Evolutionary conservation across 1,140 invertebrate species (phyloP).

Genomic region (Temnothorax curvispinosus): DNA sequence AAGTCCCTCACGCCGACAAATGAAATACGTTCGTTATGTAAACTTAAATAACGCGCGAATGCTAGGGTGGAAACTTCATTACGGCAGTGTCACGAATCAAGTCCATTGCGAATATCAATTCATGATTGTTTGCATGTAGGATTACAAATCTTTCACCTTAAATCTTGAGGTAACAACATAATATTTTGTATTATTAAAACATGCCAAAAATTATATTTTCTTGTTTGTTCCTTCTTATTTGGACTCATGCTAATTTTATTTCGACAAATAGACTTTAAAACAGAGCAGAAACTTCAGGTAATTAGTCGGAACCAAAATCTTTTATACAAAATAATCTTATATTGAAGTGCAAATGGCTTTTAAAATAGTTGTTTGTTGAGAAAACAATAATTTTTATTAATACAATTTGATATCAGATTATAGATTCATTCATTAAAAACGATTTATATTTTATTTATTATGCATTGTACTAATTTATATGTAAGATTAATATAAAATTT

Average conservation of each 20-base stretch:
- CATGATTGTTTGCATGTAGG: neutral
- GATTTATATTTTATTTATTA: neutral
- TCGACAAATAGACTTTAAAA: neutral
- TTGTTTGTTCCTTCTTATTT: no score
- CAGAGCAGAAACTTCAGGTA: neutral
- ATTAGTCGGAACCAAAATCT: neutral
- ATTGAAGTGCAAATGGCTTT: neutral
- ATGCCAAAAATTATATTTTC: neutral
- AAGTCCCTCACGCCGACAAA: constrained; percentile 45
- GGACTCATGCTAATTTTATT: neutral
- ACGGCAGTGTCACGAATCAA: neutral
- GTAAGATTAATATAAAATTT: no score
- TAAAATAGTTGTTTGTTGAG: neutral
- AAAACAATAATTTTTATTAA: neutral
- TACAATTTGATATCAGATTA: neutral
- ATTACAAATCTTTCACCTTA: neutral
- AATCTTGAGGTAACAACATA: neutral
- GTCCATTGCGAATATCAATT: constrained; percentile 13
- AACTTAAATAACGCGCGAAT: constrained; percentile 61
- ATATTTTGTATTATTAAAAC: neutral
- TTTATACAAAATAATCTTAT: neutral
- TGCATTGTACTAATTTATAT: no score
- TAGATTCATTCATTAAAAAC: neutral
- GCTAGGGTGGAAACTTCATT: constrained; percentile 31
- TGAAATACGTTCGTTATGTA: constrained; percentile 41